Base-by-base conservation (phyloP, 2,113 vertebrate species). In the Echinops telfairi region DNA sequence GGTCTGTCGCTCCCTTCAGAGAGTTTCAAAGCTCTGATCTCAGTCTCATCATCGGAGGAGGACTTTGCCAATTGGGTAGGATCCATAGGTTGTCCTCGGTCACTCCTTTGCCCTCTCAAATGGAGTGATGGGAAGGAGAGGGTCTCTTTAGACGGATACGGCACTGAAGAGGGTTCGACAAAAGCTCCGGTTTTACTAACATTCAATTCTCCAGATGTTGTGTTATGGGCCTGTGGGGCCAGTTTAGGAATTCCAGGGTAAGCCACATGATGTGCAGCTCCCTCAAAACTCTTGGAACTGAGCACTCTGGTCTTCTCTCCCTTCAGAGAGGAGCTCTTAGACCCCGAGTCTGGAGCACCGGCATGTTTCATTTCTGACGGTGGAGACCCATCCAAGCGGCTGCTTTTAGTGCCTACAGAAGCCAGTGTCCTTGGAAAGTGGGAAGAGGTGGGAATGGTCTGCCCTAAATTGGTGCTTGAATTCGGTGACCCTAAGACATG, bases 301-400 rank as follows among this genome's bases (percentile, higher is more conserved):
- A 93, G 95, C 1, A 96, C 95, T 96, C 98, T 99, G 36, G 94
- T 97, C 93, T 99, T 99, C 79, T 99, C 99, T 70, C 96, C 97
- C 93, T 98, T 99, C 90, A 95, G 83, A 75, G 97, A 94, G 1
- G 83, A 95, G 85, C 97, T 95, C 96, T 97, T 98, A 64, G 96
- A n/a, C 62, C 47, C 2, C 25, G 70, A 62, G 47, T 98, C 98
- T 3, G 94, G 97, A 88, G 91, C 29, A 31, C 84, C 31, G 1
- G 95, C 25, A 75, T 95, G 96, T 68, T 96, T 98, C 47, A 86
- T 68, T 88, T 98, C 98, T 0, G 38, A 29, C 38, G 97, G 60
- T 0, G 96, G 95, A 53, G 94, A 58, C 0, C 92, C 91, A 85
- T 97, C 97, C 75, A 93, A 68, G 31, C 97, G 96, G 84, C 96